Evolutionary conservation across 2,888 invertebrate species (phyloP).

Genomic region (Heteromurus nitidus): DNA sequence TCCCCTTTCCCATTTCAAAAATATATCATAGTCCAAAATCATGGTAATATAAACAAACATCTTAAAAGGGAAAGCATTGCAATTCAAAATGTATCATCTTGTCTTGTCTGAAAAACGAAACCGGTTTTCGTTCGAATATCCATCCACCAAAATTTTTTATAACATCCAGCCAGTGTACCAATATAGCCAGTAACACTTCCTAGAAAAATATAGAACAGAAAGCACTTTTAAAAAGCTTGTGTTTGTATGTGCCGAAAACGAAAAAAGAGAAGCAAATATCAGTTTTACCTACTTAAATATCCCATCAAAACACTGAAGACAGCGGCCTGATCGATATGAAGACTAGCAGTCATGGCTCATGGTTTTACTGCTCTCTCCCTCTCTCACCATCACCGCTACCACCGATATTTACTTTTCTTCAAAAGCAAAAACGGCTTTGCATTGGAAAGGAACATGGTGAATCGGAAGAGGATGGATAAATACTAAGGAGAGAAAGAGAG

Average conservation of each 20-base stretch:
- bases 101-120: not conserved
- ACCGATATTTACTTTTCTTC: conserved; percentile 16
- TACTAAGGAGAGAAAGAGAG: not conserved
- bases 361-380: not conserved
- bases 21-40: conserved; percentile 23
- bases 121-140: too few relatives aligned
- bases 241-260: too few relatives aligned
- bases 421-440: not conserved
- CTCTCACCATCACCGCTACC: not conserved
- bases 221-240: too few relatives aligned
- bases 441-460: not conserved
- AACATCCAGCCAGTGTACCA: too few relatives aligned
- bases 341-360: conserved; percentile 32
- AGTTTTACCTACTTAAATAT: conserved; percentile 11
- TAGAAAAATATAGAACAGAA: not conserved
- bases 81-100: conserved; percentile 27
- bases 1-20: conserved; percentile 29
- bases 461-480: too few relatives aligned
- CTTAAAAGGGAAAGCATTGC: conserved; percentile 8
- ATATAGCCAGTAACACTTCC: too few relatives aligned
- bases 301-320: conserved; percentile 34
- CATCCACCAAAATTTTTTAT: too few relatives aligned
- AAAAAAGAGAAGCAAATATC: not conserved
- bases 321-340: conserved; percentile 49
- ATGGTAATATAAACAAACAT: conserved; percentile 45